Evolutionary conservation across 2,113 vertebrate genomes (phyloP), one percentile per base, ranked within the genome.

Genomic region (Probosciger aterrimus): DNA sequence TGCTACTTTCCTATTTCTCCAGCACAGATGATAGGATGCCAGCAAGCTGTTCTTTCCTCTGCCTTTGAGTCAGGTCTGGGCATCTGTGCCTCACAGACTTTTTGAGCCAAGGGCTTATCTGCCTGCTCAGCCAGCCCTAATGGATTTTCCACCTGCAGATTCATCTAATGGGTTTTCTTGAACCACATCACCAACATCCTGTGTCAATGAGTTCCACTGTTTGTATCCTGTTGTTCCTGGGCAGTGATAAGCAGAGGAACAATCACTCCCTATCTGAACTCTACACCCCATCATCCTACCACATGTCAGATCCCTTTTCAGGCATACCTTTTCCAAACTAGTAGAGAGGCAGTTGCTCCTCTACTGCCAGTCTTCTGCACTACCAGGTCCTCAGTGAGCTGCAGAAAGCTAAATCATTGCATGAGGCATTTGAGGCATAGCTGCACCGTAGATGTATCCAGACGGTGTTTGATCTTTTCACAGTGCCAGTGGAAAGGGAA

Each of bases 121-220:
- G 28, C 69, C 90, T 92, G 37, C 73, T 93, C 83, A 93, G 88
- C 82, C 55, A 83, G 37, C 8, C 76, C 41, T 88, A 86, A 92
- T 94, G 88, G 67, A 92, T 94, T 93, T 93, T 94, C 78, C 2
- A 0, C 74, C 85, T 88, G 43, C 59, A 86, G 86, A 93, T 74
- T 83, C 86, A 88, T 92, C 82, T 83, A 86, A 92, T 67, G 59
- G 46, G 33, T 85, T 92, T 93, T 80, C 90, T 94, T 94, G 68
- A 94, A 74, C 68, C 79, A 86, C 62, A 93, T 92, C 76, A 37
- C 50, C 31, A 73, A 30, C 86, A 70, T 90, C 82, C 96, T 81
- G 71, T 93, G 76, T 69, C 96, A 86, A 24, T 63, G 86, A 24
- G 49, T 85, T 91, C 62, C 74, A 93, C 84, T 82, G 57, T 85